Evolutionary conservation across 2,888 invertebrate species (phyloP).

Genomic region (Hyles lineata): DNA sequence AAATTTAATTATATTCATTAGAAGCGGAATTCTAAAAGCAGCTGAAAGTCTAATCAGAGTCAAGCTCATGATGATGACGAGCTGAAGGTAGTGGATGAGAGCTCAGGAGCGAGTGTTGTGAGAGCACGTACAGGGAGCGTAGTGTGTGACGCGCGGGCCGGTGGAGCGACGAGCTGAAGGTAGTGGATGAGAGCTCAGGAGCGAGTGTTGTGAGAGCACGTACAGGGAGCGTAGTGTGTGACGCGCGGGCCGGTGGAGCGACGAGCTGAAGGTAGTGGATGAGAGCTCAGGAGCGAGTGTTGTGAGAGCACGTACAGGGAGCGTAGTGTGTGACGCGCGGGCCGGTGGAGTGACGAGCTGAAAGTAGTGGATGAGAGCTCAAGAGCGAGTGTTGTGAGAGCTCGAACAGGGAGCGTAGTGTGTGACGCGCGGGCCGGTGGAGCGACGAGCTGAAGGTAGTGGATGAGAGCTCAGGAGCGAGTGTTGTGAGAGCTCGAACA

Average conservation of each 20-base stretch:
- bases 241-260: background rate
- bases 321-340: too few species aligned
- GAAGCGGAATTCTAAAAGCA: background rate
- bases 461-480: background rate
- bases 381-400: slow-evolving; percentile 3
- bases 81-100: too few species aligned
- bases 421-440: slow-evolving; percentile 4
- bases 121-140: too few species aligned
- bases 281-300: too few species aligned
- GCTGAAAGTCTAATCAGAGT: too few species aligned
- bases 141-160: too few species aligned
- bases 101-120: too few species aligned
- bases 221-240: slow-evolving; percentile 6
- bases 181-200: slow-evolving; percentile 6
- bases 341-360: background rate
- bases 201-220: slow-evolving; percentile 3
- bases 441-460: slow-evolving; percentile 20
- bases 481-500: slow-evolving; percentile 10
- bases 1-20: slow-evolving; percentile 8
- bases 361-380: slow-evolving; percentile 6
- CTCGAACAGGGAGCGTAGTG: slow-evolving; percentile 1
- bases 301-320: too few species aligned
- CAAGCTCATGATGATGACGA: too few species aligned
- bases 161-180: background rate
- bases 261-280: slow-evolving; percentile 10